A percentile compares a stretch with the other conserved stretches of the same genome.
Conservation (phyloP, 2,797 vertebrate species). For the Leuciscus waleckii region DNA sequence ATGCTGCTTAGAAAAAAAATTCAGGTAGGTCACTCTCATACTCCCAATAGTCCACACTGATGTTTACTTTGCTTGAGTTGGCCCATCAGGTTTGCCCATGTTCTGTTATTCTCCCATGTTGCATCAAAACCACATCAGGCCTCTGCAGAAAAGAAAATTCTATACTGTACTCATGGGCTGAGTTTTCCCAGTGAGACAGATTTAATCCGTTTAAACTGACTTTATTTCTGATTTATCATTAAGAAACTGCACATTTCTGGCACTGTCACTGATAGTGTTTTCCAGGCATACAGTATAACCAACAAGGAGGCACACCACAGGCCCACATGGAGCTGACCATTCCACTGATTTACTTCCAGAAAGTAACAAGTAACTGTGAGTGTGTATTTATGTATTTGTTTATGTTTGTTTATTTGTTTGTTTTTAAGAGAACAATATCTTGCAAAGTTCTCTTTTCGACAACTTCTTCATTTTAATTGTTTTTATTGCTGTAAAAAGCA, state of each 20-base stretch:
- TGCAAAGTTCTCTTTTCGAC: background rate
- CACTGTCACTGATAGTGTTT: background rate
- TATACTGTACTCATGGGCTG: background rate
- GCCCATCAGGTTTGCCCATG: background rate
- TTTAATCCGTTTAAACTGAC: background rate
- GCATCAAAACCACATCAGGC: background rate
- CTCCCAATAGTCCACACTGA: background rate
- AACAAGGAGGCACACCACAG: background rate
- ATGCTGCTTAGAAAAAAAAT: background rate
- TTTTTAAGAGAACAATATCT: background rate
- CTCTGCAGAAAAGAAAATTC: background rate
- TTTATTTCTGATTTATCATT: background rate
- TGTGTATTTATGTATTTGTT: background rate
- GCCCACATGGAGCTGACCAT: background rate
- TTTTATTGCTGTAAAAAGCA: background rate
- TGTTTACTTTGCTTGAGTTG: background rate
- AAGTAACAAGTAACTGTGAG: background rate
- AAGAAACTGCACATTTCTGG: slow-evolving; percentile 3
- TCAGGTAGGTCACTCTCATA: background rate
- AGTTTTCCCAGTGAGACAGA: background rate
- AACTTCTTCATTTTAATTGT: background rate
- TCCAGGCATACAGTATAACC: background rate
- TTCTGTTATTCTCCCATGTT: background rate
- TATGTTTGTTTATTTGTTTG: background rate
- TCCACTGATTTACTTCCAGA: background rate